phyloP scores from a whole-genome alignment of 2,797 vertebrate species.

The Typhlichthys subterraneus region DNA sequence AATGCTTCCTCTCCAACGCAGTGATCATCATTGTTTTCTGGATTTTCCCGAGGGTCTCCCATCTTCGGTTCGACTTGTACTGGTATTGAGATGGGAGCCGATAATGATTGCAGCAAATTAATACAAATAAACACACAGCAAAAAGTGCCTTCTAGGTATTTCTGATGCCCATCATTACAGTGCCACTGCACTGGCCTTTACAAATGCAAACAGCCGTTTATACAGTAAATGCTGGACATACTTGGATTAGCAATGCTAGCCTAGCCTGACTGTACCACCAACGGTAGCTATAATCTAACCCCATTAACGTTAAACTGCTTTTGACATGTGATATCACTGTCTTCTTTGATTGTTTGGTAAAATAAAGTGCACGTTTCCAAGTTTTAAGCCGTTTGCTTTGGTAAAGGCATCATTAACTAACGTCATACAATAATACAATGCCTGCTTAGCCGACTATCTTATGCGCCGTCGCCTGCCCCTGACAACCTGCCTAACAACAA shows the following conservation, averaged over 20 bases:
- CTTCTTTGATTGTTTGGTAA: conserved; percentile 1
- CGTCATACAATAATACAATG: conserved; percentile 45
- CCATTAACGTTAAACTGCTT: conserved; percentile 9
- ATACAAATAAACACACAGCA: background rate
- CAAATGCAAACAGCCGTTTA: background rate
- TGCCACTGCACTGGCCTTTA: background rate
- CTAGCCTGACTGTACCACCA: background rate
- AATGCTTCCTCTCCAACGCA: conserved; percentile 29
- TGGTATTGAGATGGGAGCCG: background rate
- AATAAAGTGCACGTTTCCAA: background rate
- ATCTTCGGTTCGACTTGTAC: conserved; percentile 34
- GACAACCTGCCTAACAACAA: conserved; percentile 69
- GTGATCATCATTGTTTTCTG: conserved; percentile 44
- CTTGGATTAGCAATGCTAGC: conserved; percentile 23
- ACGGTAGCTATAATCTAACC: conserved; percentile 21
- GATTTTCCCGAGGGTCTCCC: conserved; percentile 49
- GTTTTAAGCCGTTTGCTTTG: too few species aligned
- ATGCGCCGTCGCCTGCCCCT: conserved; percentile 44
- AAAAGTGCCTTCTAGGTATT: too few species aligned
- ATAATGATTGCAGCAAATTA: background rate
- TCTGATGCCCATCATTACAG: background rate
- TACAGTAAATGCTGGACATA: background rate
- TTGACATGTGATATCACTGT: background rate
- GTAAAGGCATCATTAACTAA: conserved; percentile 23
- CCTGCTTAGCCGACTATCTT: conserved; percentile 21